Base-by-base conservation (phyloP, 2,888 invertebrate genomes). In the Idaea biselata region DNA sequence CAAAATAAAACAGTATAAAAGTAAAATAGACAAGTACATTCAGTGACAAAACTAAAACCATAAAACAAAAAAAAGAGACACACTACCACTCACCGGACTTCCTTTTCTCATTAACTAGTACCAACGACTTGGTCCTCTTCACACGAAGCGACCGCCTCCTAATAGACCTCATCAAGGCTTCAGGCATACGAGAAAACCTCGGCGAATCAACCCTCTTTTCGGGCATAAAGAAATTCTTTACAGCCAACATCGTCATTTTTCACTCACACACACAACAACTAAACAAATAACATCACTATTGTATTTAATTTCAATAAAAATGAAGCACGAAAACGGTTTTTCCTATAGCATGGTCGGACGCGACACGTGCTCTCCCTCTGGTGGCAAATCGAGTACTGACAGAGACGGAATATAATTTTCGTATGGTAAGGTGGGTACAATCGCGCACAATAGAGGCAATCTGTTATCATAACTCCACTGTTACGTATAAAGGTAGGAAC, bases 181-280 rank as follows among this genome's bases (percentile, higher is more conserved):
- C 96, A 7, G 95, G 95, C 95, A 95, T 95, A 73, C 94, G 91
- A 64, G 94, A 94, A 78, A 94, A 94, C 74, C 93, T 90, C 60
- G 89, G 93, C 18, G 92, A 89, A 78, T 94, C 94, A 68, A 94
- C 93, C 80, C 92, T 86, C 78, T 93, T 93, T 71, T 94, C 94
- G 69, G 95, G 95, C 88, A 95, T 93, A 79, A 96, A 94, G 93
- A 96, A 96, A 85, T 96, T 96, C 83, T 96, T 95, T 57, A 96
- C 95, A 32, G 95, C 95, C 82, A 95, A 92, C 94, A 96, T 95
- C 77, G 88, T 90, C 71, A 77, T 75, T 16, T 54, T 65, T 55
- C 14, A 56, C 65, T 55, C 14, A 56, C 44, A 56, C 32, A 62
- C 61, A 53, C 62, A 63, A 32, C n/a, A n/a, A 59, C 44, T 44